A percentile compares a stretch with the other conserved stretches of the same genome.
Conservation (phyloP, 2,888 invertebrate genomes). For the Hoplodrina ambigua region DNA sequence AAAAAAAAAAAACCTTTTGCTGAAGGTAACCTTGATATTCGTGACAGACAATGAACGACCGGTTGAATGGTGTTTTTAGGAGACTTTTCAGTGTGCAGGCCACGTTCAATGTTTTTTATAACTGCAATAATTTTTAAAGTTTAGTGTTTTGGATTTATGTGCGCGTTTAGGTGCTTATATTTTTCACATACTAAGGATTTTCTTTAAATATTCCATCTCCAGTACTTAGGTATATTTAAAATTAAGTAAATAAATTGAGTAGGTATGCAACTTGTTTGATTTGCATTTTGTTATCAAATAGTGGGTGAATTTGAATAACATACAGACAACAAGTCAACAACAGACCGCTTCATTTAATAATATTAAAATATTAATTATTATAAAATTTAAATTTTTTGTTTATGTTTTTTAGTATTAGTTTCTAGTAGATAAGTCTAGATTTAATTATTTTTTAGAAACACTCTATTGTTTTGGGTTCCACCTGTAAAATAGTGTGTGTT, state of each 20-base stretch:
- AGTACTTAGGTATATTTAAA: neutral
- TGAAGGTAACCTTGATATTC: conserved; percentile 33
- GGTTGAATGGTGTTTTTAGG: neutral
- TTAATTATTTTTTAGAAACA: no score
- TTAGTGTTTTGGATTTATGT: conserved; percentile 17
- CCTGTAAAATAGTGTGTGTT: no score
- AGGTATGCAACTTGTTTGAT: neutral
- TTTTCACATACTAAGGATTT: neutral
- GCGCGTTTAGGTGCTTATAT: neutral
- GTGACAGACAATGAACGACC: conserved; percentile 15
- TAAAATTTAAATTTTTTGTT: no score
- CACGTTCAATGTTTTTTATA: conserved; percentile 10
- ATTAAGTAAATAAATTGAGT: no score
- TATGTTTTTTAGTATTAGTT: no score
- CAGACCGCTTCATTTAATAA: no score
- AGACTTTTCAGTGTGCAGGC: conserved; percentile 8
- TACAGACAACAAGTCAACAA: no score
- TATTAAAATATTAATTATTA: no score
- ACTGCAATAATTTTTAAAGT: neutral
- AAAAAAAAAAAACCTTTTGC: neutral
- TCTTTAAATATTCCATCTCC: neutral
- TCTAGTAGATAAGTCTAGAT: no score
- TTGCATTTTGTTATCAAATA: neutral
- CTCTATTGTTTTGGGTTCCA: no score
- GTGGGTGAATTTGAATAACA: neutral